These are phyloP conservation scores for Dasypolia templi DNA, from an alignment of 2,888 invertebrate species.

Conservation along the genomic window DNA sequence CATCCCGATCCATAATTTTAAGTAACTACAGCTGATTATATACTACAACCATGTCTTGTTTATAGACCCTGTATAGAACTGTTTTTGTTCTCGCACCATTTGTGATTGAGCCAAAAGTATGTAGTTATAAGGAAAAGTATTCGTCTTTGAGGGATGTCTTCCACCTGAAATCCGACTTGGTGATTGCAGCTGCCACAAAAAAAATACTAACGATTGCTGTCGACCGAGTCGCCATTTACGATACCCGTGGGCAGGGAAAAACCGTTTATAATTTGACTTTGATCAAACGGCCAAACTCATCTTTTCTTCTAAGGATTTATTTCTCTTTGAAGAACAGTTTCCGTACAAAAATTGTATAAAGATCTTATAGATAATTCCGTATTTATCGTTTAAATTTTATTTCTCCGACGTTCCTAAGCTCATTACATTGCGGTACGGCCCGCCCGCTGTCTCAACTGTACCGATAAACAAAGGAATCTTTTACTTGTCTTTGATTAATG, in stretches of 20 bases:
- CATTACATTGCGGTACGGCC: conserved; percentile 38
- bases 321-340: neutral
- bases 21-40: no score
- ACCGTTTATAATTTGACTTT: conserved; percentile 3
- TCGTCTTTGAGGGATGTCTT: neutral
- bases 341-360: conserved; percentile 7
- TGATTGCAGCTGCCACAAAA: neutral
- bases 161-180: no score
- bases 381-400: conserved; percentile 55
- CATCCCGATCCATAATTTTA: no score
- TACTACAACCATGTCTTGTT: no score
- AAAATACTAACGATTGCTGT: neutral
- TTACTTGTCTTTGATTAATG: conserved; percentile 65
- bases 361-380: conserved; percentile 33
- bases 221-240: no score
- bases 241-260: neutral
- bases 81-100: no score
- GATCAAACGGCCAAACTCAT: conserved; percentile 4
- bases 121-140: no score
- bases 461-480: conserved; percentile 61
- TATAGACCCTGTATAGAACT: no score
- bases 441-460: conserved; percentile 54
- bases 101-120: no score
- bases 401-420: conserved; percentile 40
- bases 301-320: neutral